Evolutionary conservation across 2,113 vertebrate genomes (phyloP), one percentile per base, ranked within the genome.

Genomic region (Cyanoramphus novaezelandiae): DNA sequence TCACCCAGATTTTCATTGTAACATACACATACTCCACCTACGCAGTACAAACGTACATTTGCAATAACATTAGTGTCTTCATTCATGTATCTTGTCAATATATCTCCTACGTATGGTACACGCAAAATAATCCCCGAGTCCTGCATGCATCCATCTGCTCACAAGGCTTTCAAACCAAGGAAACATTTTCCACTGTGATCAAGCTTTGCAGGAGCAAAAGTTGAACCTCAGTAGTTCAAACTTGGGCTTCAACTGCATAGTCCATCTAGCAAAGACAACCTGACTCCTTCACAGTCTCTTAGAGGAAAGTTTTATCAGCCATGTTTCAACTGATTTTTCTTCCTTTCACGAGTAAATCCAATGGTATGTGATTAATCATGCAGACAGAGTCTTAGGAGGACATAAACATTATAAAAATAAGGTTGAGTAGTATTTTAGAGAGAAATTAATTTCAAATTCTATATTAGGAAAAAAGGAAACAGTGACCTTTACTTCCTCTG

Each of bases 81-180:
- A 35, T 6, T 29, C 29, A 9, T 1, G 7, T 37, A 19, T 28
- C 59, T 19, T 0, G 6, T 24, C 7, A 3, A 16, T 29, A 0
- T 3, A 24, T 62, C 57, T n/a, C 64, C 21, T 24, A 2, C 3
- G 19, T 6, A 7, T 8, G 35, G 23, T 24, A 35, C 3, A 33
- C 3, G 29, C 47, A 41, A 52, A 76, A 43, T 12, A 68, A 68
- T 7, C 33, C 10, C 52, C 8, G 35, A 44, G 33, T 11, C 29
- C 29, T 17, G 14, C 74, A 88, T 17, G 11, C 2, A 47, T 69
- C 47, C 47, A 20, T 4, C 82, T 83, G 82, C 90, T 31, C 17
- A 63, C 63, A 13, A 25, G 33, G 16, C 16, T 57, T 77, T 13
- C 33, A 68, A 68, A 46, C 13, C 43, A 72, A 49, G 47, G 27